A percentile compares a stretch with the other conserved stretches of the same genome.
Conservation (phyloP, 30 jellyfish, hydroid and myxozoan genomes). For the Hydractinia symbiolongicarpus region DNA sequence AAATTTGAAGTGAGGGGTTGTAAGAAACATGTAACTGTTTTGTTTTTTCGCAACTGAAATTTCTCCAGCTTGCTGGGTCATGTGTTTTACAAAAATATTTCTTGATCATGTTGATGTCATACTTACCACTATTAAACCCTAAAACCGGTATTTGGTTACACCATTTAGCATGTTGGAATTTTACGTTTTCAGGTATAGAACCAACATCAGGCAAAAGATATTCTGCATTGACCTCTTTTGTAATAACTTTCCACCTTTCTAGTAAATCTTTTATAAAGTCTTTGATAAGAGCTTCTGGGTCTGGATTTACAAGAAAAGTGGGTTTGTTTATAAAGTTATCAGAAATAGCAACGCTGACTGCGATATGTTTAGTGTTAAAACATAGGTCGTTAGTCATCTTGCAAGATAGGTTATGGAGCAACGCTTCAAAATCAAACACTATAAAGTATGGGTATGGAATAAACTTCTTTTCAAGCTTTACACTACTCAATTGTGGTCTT, state of each 20-base stretch:
- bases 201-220: not conserved
- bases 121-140: slow-evolving; percentile 36
- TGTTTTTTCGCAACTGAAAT: no score
- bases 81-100: not conserved
- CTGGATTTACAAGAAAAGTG: slow-evolving; percentile 2
- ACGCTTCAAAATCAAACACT: slow-evolving; percentile 26
- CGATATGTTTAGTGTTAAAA: not conserved
- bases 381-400: slow-evolving; percentile 5
- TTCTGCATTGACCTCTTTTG: not conserved
- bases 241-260: not conserved
- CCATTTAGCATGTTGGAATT: not conserved
- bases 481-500: slow-evolving; percentile 1
- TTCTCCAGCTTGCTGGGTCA: slow-evolving; percentile 7
- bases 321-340: slow-evolving; percentile 14
- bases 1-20: slow-evolving; percentile 6
- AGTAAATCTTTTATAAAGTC: not conserved
- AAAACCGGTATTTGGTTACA: slow-evolving; percentile 7
- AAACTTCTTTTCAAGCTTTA: not conserved
- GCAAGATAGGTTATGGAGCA: not conserved
- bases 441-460: slow-evolving; percentile 25
- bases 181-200: slow-evolving; percentile 4
- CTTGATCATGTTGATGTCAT: slow-evolving; percentile 18
- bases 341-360: slow-evolving; percentile 20
- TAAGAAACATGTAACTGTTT: slow-evolving; percentile 29
- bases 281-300: slow-evolving; percentile 18